These are phyloP conservation scores for Stomatorhinus ivindoensis DNA, from an alignment of 2,113 vertebrate genomes.

Conservation along the genomic window DNA sequence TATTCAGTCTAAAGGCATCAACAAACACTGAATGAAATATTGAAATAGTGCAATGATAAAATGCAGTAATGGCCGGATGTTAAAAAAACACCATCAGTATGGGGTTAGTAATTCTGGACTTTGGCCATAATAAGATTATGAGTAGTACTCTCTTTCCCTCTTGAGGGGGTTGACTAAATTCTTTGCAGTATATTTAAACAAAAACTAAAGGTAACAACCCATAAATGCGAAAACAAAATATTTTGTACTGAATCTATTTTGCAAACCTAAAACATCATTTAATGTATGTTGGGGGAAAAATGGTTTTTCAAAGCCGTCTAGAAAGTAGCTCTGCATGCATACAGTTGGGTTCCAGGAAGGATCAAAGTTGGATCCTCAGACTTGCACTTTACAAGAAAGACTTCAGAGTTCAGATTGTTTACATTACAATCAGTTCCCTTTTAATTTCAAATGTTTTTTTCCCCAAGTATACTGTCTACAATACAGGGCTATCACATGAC, in stretches of 20 bases:
- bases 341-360: neutral
- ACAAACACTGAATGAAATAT: neutral
- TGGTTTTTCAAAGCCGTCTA: neutral
- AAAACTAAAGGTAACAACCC: neutral
- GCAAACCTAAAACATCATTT: neutral
- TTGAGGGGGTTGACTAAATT: neutral
- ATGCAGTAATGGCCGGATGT: neutral
- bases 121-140: neutral
- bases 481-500: conserved; percentile 47
- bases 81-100: neutral
- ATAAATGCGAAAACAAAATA: neutral
- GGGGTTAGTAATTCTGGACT: neutral
- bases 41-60: neutral
- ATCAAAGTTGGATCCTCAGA: conserved; percentile 21
- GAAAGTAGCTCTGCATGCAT: neutral
- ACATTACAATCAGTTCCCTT: conserved; percentile 24
- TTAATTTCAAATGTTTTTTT: conserved; percentile 5
- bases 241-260: neutral
- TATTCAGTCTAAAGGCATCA: neutral
- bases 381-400: neutral
- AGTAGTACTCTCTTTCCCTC: neutral
- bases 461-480: conserved; percentile 6
- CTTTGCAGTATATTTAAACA: neutral
- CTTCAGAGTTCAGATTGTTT: conserved; percentile 12
- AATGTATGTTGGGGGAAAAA: neutral